These are phyloP conservation scores for Lithosia quadra DNA, from an alignment of 2,888 invertebrate species.

Conservation along the genomic window DNA sequence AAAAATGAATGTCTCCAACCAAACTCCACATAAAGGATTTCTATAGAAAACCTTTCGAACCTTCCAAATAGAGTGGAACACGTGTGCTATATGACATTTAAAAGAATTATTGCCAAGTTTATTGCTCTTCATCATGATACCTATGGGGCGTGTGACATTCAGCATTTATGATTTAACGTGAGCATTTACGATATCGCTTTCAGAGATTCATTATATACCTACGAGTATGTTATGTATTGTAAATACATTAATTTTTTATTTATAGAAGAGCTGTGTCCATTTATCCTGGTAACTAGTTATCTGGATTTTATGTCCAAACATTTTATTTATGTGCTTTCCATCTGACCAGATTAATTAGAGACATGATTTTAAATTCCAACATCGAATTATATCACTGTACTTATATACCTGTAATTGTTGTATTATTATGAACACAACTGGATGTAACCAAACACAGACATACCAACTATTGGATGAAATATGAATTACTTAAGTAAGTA, in stretches of 20 bases:
- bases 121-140: slow-evolving; percentile 64
- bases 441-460: too few species aligned
- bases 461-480: too few species aligned
- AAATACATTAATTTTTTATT: not conserved
- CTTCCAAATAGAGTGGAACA: slow-evolving; percentile 60
- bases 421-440: too few species aligned
- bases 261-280: not conserved
- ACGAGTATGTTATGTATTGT: not conserved
- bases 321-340: too few species aligned
- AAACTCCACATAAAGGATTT: slow-evolving; percentile 54
- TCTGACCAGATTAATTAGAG: too few species aligned
- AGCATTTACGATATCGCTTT: slow-evolving; percentile 2
- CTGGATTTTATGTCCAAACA: too few species aligned
- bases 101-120: slow-evolving; percentile 64
- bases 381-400: too few species aligned
- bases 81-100: slow-evolving; percentile 71
- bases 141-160: slow-evolving; percentile 41
- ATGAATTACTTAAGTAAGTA: too few species aligned
- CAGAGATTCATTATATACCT: not conserved
- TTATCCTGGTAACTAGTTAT: too few species aligned
- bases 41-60: slow-evolving; percentile 63
- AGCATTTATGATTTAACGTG: slow-evolving; percentile 39
- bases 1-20: slow-evolving; percentile 67
- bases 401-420: too few species aligned
- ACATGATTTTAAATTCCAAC: too few species aligned